phyloP scores from a whole-genome alignment of 1,140 invertebrate species.

The Riptortus pedestris region DNA sequence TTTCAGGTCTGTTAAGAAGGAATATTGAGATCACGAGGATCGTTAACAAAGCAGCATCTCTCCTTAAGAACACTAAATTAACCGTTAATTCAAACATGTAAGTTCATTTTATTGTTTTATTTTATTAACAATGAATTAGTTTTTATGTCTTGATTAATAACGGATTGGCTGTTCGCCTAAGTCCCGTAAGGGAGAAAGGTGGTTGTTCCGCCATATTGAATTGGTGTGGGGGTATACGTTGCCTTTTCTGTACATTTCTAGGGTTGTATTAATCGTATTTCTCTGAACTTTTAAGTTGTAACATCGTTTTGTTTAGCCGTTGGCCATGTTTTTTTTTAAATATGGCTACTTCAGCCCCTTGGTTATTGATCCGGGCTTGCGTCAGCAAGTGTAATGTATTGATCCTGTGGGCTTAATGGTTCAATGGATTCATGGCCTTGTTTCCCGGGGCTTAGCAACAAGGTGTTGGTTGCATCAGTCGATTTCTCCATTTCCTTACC shows the following conservation, averaged over 20 bases:
- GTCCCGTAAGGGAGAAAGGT: not conserved
- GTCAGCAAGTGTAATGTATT: too few relatives aligned
- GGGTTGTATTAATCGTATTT: not conserved
- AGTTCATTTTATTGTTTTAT: not conserved
- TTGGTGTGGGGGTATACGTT: not conserved
- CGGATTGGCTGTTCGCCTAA: not conserved
- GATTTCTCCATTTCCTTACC: too few relatives aligned
- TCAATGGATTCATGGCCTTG: too few relatives aligned
- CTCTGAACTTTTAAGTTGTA: not conserved
- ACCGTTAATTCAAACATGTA: not conserved
- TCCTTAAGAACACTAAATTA: not conserved
- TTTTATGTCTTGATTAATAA: not conserved
- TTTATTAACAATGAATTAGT: not conserved
- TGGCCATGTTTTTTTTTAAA: not conserved
- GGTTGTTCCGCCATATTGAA: not conserved
- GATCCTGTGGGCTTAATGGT: too few relatives aligned
- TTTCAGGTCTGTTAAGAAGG: not conserved
- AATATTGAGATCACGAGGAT: not conserved
- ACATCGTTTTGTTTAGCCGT: too few relatives aligned
- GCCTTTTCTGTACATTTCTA: not conserved
- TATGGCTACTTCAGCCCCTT: not conserved
- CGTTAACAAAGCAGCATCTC: conserved; percentile 6
- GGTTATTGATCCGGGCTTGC: not conserved
- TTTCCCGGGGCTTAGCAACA: too few relatives aligned
- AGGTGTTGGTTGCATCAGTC: too few relatives aligned